Conservation (phyloP, 2,888 invertebrate genomes). For the Halictus quadricinctus region DNA sequence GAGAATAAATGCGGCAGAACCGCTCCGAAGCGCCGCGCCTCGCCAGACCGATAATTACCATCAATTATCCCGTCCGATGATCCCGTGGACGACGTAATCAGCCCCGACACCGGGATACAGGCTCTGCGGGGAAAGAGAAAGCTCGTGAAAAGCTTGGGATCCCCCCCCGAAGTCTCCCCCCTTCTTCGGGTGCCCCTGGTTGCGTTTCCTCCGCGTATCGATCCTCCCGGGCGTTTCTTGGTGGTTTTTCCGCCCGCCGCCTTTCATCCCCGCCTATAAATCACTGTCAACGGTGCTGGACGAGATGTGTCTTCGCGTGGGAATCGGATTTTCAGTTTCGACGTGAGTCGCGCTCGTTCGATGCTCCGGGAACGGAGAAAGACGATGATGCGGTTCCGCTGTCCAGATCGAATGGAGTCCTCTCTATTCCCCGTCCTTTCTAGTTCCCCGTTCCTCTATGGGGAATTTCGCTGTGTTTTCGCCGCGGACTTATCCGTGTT, state of each 20-base stretch:
- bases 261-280: constrained; percentile 63
- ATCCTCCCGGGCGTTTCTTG: constrained; percentile 49
- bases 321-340: constrained; percentile 66
- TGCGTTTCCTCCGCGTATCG: constrained; percentile 41
- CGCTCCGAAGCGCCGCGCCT: neutral
- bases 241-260: constrained; percentile 36
- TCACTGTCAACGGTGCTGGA: constrained; percentile 63
- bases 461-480: neutral
- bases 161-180: neutral
- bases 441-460: neutral
- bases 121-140: neutral
- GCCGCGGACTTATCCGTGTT: neutral
- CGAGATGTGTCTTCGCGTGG: constrained; percentile 62
- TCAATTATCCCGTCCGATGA: constrained; percentile 34
- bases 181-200: neutral
- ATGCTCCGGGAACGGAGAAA: constrained; percentile 17
- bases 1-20: neutral
- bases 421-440: neutral
- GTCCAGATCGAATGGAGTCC: constrained; percentile 14
- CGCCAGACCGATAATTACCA: constrained; percentile 27
- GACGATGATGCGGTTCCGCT: neutral
- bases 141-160: neutral
- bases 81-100: constrained; percentile 21
- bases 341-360: constrained; percentile 14
- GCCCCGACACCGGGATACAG: neutral